Percentiles rank a stretch among this genome's conserved stretches.
These are phyloP conservation scores for Alviniconcha marisindica DNA, from an alignment of 1,140 invertebrate species.

Conservation along the genomic window DNA sequence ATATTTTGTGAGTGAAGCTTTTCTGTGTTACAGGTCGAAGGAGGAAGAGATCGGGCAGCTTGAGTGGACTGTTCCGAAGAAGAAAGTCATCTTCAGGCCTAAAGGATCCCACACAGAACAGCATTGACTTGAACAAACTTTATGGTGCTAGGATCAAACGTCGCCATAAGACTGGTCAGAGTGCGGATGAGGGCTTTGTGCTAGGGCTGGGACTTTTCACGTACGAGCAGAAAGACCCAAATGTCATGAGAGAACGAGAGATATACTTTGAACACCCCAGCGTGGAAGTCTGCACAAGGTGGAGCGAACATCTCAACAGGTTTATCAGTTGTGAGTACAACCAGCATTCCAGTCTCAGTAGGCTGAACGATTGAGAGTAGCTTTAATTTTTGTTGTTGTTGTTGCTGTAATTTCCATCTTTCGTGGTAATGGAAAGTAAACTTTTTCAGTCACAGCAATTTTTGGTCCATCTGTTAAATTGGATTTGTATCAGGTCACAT, in stretches of 20 bases:
- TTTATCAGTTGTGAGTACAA: constrained; percentile 44
- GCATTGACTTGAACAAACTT: constrained; percentile 51
- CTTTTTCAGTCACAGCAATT: no score
- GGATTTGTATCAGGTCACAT: no score
- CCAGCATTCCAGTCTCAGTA: background rate
- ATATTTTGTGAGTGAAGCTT: no score
- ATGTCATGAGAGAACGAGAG: constrained; percentile 48
- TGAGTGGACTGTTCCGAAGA: constrained; percentile 25
- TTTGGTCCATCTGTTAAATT: no score
- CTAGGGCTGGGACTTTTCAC: constrained; percentile 57
- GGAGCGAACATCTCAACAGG: constrained; percentile 46
- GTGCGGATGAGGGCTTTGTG: constrained; percentile 58
- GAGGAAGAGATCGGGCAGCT: background rate
- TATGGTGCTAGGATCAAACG: constrained; percentile 60
- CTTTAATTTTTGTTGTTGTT: no score
- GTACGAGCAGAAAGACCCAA: constrained; percentile 35
- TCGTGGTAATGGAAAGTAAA: no score
- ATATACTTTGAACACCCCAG: constrained; percentile 67
- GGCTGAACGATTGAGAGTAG: background rate
- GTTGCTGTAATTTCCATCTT: no score
- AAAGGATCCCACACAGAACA: constrained; percentile 18
- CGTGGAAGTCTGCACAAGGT: constrained; percentile 60
- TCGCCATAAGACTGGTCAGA: constrained; percentile 36
- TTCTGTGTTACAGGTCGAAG: background rate
- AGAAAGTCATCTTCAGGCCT: constrained; percentile 8